phyloP scores from a whole-genome alignment of 2,888 invertebrate genomes.

The Rhamnusium bicolor region DNA sequence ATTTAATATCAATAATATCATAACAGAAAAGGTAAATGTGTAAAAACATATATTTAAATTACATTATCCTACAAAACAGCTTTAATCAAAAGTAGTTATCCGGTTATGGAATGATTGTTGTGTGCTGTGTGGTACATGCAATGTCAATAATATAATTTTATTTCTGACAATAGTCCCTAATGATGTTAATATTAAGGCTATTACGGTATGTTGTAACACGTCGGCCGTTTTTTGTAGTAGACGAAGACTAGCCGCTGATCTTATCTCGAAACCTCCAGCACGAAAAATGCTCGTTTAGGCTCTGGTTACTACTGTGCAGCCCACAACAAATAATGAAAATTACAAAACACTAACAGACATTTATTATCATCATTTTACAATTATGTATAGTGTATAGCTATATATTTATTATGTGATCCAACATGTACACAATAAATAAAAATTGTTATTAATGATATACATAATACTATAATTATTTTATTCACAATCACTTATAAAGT shows the following conservation, averaged over 20 bases:
- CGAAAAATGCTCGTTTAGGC: slow-evolving; percentile 60
- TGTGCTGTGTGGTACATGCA: slow-evolving; percentile 48
- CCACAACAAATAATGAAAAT: slow-evolving; percentile 46
- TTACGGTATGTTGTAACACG: slow-evolving; percentile 58
- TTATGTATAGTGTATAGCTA: slow-evolving; percentile 15
- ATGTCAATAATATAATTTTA: slow-evolving; percentile 59
- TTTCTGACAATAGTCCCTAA: slow-evolving; percentile 60
- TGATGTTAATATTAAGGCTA: slow-evolving; percentile 61
- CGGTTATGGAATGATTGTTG: slow-evolving; percentile 32
- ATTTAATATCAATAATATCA: too few relatives aligned
- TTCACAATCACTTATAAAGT: not conserved
- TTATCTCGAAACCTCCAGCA: slow-evolving; percentile 55
- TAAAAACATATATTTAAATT: slow-evolving; percentile 2
- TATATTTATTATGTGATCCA: slow-evolving; percentile 20
- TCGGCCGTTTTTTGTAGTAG: slow-evolving; percentile 56
- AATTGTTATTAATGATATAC: slow-evolving; percentile 17
- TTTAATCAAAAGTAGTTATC: slow-evolving; percentile 22
- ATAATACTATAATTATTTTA: not conserved
- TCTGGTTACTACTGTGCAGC: slow-evolving; percentile 50
- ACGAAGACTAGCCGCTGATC: slow-evolving; percentile 55
- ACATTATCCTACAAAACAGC: not conserved
- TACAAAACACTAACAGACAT: slow-evolving; percentile 39
- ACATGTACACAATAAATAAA: slow-evolving; percentile 1
- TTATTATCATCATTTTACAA: slow-evolving; percentile 38
- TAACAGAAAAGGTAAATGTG: not conserved